These are phyloP conservation scores for Nysson spinosus DNA, from an alignment of 2,888 invertebrate genomes.

Conservation along the genomic window DNA sequence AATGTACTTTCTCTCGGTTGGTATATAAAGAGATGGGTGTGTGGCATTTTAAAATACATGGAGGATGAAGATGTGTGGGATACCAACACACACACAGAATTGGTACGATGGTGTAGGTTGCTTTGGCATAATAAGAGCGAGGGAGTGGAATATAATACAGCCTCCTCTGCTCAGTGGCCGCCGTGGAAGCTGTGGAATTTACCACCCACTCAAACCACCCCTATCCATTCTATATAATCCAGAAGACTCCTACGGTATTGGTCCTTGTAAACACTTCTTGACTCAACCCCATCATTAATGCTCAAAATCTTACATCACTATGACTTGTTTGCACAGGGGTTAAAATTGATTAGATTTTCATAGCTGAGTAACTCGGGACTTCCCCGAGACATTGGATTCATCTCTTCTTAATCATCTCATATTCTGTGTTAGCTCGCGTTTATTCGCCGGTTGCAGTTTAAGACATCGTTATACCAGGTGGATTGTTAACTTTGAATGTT, in stretches of 20 bases:
- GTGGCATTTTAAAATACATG: neutral
- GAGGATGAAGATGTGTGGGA: neutral
- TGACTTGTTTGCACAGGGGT: neutral
- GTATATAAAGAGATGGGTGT: no score
- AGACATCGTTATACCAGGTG: no score
- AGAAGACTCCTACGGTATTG: slow-evolving; percentile 14
- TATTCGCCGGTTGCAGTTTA: no score
- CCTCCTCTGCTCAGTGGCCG: slow-evolving; percentile 55
- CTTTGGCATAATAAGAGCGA: slow-evolving; percentile 62
- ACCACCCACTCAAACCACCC: slow-evolving; percentile 51
- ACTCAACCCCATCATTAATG: slow-evolving; percentile 53
- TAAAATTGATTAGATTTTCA: neutral
- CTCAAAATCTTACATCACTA: slow-evolving; percentile 21
- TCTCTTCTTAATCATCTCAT: no score
- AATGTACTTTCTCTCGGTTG: neutral
- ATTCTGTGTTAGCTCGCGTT: no score
- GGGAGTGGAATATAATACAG: slow-evolving; percentile 61
- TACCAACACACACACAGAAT: slow-evolving; percentile 12
- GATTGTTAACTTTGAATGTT: neutral
- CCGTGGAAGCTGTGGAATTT: slow-evolving; percentile 67
- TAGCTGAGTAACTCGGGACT: neutral
- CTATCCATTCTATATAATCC: slow-evolving; percentile 2
- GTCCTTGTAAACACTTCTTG: slow-evolving; percentile 50
- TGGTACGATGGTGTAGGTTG: slow-evolving; percentile 33
- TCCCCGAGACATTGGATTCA: no score